These are phyloP conservation scores for Tachypleus tridentatus DNA, from an alignment of 1,140 invertebrate genomes.

Conservation along the genomic window DNA sequence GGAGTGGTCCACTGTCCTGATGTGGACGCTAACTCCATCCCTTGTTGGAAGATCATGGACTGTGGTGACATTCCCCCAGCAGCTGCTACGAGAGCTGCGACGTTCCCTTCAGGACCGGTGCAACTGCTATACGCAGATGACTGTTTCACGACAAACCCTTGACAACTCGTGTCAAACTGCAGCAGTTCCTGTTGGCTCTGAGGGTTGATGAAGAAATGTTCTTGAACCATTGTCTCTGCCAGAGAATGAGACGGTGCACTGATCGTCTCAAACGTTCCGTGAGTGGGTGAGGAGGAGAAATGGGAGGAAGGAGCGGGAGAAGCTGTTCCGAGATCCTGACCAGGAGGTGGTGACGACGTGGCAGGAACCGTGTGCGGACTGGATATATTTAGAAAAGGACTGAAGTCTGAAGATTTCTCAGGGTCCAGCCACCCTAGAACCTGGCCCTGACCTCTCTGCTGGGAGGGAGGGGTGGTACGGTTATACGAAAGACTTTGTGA, in stretches of 20 bases:
- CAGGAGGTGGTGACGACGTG: constrained; percentile 11
- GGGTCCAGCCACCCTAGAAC: constrained; percentile 8
- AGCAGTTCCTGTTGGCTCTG: constrained; percentile 13
- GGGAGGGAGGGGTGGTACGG: constrained; percentile 28
- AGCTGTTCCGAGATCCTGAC: background rate
- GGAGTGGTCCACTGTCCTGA: constrained; percentile 36
- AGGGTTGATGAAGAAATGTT: background rate
- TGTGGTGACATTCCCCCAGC: constrained; percentile 14
- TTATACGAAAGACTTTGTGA: constrained; percentile 34
- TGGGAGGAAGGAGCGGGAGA: constrained; percentile 8
- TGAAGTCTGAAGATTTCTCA: constrained; percentile 15
- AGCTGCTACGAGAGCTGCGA: constrained; percentile 26
- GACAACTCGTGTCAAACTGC: constrained; percentile 9
- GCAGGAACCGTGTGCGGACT: too few relatives aligned
- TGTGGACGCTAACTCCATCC: constrained; percentile 33
- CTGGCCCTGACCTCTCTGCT: background rate
- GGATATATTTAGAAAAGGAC: constrained; percentile 18
- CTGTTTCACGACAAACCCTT: constrained; percentile 29
- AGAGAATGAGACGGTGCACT: background rate
- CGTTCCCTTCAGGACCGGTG: constrained; percentile 27
- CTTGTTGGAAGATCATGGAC: constrained; percentile 25
- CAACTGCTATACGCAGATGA: constrained; percentile 33
- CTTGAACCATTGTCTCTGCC: constrained; percentile 1
- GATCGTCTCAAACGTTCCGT: constrained; percentile 1
- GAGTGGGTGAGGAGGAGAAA: constrained; percentile 5